Evolutionary conservation across 53 echinoderm and acorn worm species (phyloP).

Genomic region (Holothuria scabra): DNA sequence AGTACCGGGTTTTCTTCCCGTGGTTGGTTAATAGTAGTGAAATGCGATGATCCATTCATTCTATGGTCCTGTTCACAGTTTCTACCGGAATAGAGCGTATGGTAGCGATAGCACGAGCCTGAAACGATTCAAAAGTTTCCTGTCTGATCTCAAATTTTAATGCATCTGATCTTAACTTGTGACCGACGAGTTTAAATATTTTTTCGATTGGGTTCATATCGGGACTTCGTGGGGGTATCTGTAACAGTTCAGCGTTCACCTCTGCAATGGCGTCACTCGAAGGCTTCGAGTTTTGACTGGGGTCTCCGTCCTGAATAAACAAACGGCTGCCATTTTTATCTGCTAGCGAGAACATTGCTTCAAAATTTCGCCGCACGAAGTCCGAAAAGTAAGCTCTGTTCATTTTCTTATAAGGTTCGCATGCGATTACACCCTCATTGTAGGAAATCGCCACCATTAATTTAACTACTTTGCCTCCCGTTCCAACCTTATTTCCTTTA

Average conservation of each 20-base stretch:
- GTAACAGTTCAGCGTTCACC: conserved; percentile 19
- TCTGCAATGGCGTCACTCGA: conserved; percentile 6
- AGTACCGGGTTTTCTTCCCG: conserved; percentile 21
- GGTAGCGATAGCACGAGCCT: conserved; percentile 11
- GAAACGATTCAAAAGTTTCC: conserved; percentile 29
- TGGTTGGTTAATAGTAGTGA: not conserved
- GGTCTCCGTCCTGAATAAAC: conserved; percentile 49
- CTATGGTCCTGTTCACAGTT: conserved; percentile 39
- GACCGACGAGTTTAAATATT: conserved; percentile 20
- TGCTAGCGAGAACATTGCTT: conserved; percentile 27
- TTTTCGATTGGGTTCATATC: conserved; percentile 44
- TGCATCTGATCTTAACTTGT: conserved; percentile 1
- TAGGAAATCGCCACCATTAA: conserved; percentile 50
- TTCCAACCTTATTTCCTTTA: conserved; percentile 46
- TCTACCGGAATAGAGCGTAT: conserved; percentile 31
- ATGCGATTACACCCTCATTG: conserved; percentile 37
- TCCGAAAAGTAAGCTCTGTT: conserved; percentile 35
- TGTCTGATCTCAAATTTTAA: not conserved
- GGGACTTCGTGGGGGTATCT: conserved; percentile 38
- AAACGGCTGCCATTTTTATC: conserved; percentile 11
- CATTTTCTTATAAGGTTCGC: conserved; percentile 42
- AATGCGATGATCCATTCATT: conserved; percentile 31
- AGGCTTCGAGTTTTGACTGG: conserved; percentile 23
- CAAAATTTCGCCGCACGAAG: conserved; percentile 30
- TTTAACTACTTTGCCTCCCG: conserved; percentile 21